These are phyloP conservation scores for Alcis repandata DNA, from an alignment of 2,888 invertebrate genomes.

Conservation along the genomic window DNA sequence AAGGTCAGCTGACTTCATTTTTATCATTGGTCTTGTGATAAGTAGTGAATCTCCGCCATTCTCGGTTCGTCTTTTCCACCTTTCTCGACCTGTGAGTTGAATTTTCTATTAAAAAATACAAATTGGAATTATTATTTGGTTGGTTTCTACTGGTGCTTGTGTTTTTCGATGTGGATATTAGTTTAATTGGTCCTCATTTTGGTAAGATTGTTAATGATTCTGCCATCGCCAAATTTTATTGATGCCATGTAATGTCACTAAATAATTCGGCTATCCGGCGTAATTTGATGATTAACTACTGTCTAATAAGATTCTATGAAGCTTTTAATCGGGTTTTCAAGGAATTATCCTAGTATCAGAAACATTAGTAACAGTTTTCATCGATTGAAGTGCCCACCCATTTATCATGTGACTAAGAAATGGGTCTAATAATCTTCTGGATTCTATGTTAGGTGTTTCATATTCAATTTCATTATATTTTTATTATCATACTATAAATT, in stretches of 20 bases:
- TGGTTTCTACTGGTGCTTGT: conserved; percentile 66
- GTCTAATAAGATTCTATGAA: neutral
- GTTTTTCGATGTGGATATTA: conserved; percentile 59
- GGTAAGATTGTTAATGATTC: conserved; percentile 69
- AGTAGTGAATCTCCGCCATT: conserved; percentile 85
- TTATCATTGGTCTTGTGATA: conserved; percentile 87
- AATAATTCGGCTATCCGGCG: conserved; percentile 44
- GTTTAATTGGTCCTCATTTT: conserved; percentile 50
- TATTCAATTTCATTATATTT: no score
- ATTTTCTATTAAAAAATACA: conserved; percentile 61
- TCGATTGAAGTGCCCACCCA: conserved; percentile 48
- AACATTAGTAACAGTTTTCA: neutral
- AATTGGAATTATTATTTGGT: conserved; percentile 52
- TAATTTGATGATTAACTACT: conserved; percentile 22
- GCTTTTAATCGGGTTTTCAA: neutral
- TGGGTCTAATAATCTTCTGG: neutral
- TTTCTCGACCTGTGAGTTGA: conserved; percentile 82
- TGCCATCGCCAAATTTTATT: conserved; percentile 59
- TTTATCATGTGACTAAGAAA: conserved; percentile 61
- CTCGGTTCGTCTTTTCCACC: conserved; percentile 83
- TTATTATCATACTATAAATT: neutral
- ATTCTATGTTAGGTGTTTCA: neutral
- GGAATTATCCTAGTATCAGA: neutral
- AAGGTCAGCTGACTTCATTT: conserved; percentile 85
- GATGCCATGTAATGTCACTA: conserved; percentile 59